These are phyloP conservation scores for Chitala chitala DNA, from an alignment of 2,113 vertebrate genomes.

Conservation along the genomic window DNA sequence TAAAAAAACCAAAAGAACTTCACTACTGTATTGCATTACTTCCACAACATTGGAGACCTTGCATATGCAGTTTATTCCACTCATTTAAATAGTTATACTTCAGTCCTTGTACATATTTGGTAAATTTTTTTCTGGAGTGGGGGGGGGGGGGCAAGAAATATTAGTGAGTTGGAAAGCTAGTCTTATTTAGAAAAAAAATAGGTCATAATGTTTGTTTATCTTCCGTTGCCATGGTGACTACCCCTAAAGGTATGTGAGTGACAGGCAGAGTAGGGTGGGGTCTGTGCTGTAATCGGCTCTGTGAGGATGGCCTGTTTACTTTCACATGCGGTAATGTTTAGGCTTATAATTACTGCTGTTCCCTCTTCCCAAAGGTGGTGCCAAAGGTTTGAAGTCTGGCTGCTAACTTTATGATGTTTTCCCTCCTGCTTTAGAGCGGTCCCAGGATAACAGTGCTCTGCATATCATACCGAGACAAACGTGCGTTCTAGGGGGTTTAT, in stretches of 20 bases:
- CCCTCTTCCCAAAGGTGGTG: conserved; percentile 1
- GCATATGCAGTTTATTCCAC: no score
- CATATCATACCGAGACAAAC: conserved; percentile 37
- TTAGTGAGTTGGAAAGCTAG: neutral
- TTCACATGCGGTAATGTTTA: conserved; percentile 4
- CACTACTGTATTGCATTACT: no score
- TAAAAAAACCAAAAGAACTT: no score
- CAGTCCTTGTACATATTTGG: no score
- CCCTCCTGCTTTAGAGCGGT: conserved; percentile 41
- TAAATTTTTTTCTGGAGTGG: no score
- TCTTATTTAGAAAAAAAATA: neutral
- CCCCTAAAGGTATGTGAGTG: neutral
- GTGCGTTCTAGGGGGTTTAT: conserved; percentile 39
- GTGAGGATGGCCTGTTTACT: neutral
- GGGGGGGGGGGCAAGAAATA: no score
- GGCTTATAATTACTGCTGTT: neutral
- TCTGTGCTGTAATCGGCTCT: conserved; percentile 28
- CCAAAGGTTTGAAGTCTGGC: conserved; percentile 29
- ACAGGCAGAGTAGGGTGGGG: conserved; percentile 30
- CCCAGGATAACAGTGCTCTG: conserved; percentile 34
- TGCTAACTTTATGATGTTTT: conserved; percentile 45
- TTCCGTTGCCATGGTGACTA: neutral
- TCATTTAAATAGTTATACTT: no score
- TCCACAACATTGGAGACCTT: no score
- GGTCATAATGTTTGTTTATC: neutral